These are phyloP conservation scores for Dromococcyx pavoninus DNA, from an alignment of 2,797 vertebrate species.

Conservation along the genomic window DNA sequence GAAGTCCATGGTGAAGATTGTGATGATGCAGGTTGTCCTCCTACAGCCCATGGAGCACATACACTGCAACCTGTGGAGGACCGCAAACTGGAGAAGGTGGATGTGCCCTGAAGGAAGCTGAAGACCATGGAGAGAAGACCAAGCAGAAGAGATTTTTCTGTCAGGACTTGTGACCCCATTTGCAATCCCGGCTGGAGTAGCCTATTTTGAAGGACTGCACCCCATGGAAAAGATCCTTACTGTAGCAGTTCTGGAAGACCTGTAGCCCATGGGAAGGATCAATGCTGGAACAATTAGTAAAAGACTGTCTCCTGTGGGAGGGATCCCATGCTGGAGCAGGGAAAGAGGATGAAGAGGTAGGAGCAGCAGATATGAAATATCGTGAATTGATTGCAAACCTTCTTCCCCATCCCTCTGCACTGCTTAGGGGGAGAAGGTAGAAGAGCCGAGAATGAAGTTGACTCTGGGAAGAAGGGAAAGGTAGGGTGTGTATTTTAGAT, in stretches of 20 bases:
- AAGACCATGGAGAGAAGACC: too few relatives aligned
- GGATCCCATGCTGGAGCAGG: not conserved
- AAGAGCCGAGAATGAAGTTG: not conserved
- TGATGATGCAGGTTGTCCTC: not conserved
- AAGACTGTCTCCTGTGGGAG: not conserved
- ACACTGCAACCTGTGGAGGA: not conserved
- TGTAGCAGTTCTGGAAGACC: not conserved
- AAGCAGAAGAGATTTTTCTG: not conserved
- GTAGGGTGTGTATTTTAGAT: not conserved
- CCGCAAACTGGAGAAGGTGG: not conserved
- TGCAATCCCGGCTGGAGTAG: accelerated
- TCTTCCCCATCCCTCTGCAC: not conserved
- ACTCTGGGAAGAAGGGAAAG: not conserved
- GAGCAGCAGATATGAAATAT: not conserved
- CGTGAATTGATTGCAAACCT: not conserved
- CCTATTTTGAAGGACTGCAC: not conserved
- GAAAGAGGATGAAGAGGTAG: not conserved
- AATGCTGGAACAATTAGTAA: not conserved
- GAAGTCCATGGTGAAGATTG: not conserved
- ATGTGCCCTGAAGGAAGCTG: not conserved
- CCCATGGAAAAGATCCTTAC: not conserved
- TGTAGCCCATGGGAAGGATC: not conserved
- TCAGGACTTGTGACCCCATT: not conserved
- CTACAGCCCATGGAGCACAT: not conserved
- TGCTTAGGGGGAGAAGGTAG: not conserved